Evolutionary conservation across 2,113 vertebrate species (phyloP).

Genomic region (Leiothrix lutea): DNA sequence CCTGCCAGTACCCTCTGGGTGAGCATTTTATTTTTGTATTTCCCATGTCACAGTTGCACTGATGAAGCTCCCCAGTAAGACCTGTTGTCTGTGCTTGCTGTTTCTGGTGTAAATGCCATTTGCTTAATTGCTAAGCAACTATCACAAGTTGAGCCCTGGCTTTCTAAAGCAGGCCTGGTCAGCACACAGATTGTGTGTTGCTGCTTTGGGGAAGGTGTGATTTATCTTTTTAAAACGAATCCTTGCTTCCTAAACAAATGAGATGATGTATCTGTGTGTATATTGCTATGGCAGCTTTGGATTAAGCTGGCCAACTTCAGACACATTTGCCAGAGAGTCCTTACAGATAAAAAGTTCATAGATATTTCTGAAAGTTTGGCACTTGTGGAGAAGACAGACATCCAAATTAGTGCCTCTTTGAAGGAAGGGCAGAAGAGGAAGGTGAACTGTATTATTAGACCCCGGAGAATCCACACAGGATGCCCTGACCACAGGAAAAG

Average conservation of each 20-base stretch:
- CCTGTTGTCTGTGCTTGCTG: background rate
- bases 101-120: background rate
- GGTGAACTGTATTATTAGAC: constrained; percentile 56
- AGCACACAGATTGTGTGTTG: background rate
- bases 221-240: background rate
- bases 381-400: background rate
- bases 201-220: background rate
- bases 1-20: background rate
- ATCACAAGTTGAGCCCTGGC: background rate
- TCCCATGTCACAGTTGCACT: background rate
- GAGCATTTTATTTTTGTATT: background rate
- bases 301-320: background rate
- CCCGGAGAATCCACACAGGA: constrained; percentile 48
- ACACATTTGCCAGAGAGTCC: background rate
- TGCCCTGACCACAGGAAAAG: constrained; percentile 58
- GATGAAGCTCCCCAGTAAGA: background rate
- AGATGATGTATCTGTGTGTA: background rate
- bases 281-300: background rate
- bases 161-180: background rate
- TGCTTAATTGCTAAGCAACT: background rate
- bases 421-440: constrained; percentile 58
- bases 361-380: background rate
- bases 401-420: constrained; percentile 5
- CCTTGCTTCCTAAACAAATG: background rate
- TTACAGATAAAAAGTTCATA: background rate